These are phyloP conservation scores for Loxodonta africana DNA, from an alignment of 2,113 vertebrate species.

Conservation along the genomic window DNA sequence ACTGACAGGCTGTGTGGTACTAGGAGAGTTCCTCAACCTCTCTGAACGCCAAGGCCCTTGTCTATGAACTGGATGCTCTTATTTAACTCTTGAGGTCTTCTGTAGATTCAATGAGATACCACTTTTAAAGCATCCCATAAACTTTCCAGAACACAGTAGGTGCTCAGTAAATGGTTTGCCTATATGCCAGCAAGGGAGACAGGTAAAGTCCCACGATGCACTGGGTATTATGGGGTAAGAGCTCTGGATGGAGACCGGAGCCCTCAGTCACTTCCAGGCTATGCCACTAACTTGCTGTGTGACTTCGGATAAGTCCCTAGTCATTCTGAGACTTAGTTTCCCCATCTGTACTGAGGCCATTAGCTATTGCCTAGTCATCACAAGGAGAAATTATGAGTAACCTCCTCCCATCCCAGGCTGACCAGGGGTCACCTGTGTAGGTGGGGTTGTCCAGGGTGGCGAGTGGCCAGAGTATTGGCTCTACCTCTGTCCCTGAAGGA, in stretches of 20 bases:
- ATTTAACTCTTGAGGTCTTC: neutral
- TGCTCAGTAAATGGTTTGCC: neutral
- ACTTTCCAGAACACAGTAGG: neutral
- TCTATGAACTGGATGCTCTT: neutral
- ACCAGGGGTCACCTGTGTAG: neutral
- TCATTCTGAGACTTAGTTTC: neutral
- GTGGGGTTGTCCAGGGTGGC: neutral
- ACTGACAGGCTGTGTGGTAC: neutral
- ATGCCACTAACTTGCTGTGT: neutral
- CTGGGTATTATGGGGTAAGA: neutral
- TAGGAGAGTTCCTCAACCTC: neutral
- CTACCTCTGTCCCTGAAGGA: conserved; percentile 26
- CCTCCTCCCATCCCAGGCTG: neutral
- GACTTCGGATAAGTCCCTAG: neutral
- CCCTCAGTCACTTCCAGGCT: neutral
- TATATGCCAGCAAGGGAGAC: neutral
- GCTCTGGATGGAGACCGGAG: neutral
- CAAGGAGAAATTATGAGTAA: neutral
- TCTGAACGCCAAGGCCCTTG: neutral
- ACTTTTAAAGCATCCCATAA: neutral
- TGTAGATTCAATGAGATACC: neutral
- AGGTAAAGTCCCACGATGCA: neutral
- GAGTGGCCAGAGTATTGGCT: neutral
- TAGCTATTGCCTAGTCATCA: neutral
- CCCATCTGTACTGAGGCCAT: neutral